Evolutionary conservation across 2,888 invertebrate species (phyloP), one percentile per base, ranked within the genome.

Genomic region (Cerceris rybyensis): DNA sequence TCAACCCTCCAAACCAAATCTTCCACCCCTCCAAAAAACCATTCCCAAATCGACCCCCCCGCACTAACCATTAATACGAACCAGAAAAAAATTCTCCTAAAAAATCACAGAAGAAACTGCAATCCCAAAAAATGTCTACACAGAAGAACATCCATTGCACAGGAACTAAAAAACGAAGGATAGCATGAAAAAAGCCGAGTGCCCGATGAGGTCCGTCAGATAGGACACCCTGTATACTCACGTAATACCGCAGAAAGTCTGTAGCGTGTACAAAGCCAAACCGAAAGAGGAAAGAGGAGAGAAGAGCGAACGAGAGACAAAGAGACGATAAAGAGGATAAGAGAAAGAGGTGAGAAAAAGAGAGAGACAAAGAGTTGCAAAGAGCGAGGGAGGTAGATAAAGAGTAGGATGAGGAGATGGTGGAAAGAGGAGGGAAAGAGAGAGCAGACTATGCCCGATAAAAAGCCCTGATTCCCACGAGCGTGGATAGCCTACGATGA

Each of bases 381-480:
- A 54, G 42, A 16, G 55, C 13, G 16, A 50, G 46, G 49, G 43
- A 39, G 43, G 39, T 9, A 63, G 60, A 46, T 61, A 41, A 13
- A 46, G 28, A 28, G n/a, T 17, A 43, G 52, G 43, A 64, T 54
- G 57, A 50, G 68, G 39, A 54, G 16, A 50, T 28, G 49, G 57
- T 41, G 50, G 49, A 58, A 57, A 17, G 43, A 50, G 16, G 41
- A 39, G 17, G 57, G 69, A 64, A n/a, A 46, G 52, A 43, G 63
- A 70, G 65, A 46, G 74, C 59, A 50, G 70, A 70, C 73, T 84
- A 82, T 82, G 82, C 79, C 84, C 82, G 86, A 88, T 87, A 89
- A 88, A 88, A 88, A 88, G 86, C 81, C 81, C 75, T 81, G 86
- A 86, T 88, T 88, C 87, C 87, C 87, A 88, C 88, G 88, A 86